Evolutionary conservation across 2,113 vertebrate genomes (phyloP).

Genomic region (Struthio camelus): DNA sequence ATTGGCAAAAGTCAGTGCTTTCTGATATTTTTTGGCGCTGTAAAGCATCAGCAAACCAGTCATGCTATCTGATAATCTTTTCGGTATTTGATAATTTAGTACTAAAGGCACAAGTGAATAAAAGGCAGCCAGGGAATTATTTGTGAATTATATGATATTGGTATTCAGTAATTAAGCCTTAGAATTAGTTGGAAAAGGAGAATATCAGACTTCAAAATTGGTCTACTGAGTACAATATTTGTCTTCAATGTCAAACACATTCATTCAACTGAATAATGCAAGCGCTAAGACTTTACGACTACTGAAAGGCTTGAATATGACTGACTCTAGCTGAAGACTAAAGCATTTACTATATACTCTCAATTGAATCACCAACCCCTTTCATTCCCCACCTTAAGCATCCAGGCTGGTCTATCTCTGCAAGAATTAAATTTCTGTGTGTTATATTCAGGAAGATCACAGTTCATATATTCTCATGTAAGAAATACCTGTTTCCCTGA

Average conservation of each 20-base stretch:
- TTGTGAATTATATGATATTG: slow-evolving; percentile 61
- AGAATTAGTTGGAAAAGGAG: slow-evolving; percentile 59
- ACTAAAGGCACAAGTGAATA: slow-evolving; percentile 50
- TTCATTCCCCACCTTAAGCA: neutral
- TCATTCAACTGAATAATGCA: slow-evolving; percentile 59
- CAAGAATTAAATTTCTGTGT: neutral
- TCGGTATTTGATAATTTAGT: neutral
- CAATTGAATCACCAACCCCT: neutral
- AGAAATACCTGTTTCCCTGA: neutral
- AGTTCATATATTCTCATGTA: neutral
- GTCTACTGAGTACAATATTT: slow-evolving; percentile 65
- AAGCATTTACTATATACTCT: neutral
- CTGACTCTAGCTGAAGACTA: neutral
- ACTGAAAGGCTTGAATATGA: slow-evolving; percentile 35
- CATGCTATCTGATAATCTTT: slow-evolving; percentile 20
- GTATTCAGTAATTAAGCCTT: slow-evolving; percentile 63
- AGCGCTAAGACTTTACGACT: slow-evolving; percentile 29
- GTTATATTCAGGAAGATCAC: neutral
- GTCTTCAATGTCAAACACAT: slow-evolving; percentile 64
- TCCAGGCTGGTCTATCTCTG: neutral
- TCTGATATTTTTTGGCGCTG: slow-evolving; percentile 24
- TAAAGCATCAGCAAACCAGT: slow-evolving; percentile 4
- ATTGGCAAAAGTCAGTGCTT: neutral
- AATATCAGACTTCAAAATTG: slow-evolving; percentile 62
- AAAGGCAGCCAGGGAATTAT: slow-evolving; percentile 64